Evolutionary conservation across 2,797 vertebrate species (phyloP), one percentile per base, ranked within the genome.

Genomic region (Hypotaenidia philippensis): DNA sequence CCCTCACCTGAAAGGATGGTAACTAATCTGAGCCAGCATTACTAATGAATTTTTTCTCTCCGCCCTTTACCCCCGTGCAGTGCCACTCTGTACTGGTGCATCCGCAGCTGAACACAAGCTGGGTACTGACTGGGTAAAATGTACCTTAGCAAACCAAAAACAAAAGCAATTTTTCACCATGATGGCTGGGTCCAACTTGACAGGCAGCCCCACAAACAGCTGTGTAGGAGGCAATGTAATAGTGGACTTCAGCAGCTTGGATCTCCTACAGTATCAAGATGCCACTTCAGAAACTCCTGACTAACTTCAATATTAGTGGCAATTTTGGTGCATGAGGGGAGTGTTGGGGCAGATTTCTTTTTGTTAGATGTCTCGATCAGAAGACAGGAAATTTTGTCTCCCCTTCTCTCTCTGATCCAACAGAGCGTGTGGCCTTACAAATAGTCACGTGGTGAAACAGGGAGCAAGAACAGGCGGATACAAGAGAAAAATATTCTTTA

Each of bases 211-310:
- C 8, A 32, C 32, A 83, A 57, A 55, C 60, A 56, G 18, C 44
- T 3, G 5, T 6, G 10, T 2, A 72, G 26, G 8, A 5, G 14
- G 44, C 38, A 89, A 84, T 0, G 1, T 1, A 79, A 47, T 0
- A 61, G 13, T 2, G 19, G 21, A n/a, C 38, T n/a, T 63, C 6
- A 45, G 63, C 23, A 79, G 19, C 15, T 41, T n/a, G 12, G 5
- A n/a, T 65, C 23, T 77, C 79, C 40, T 60, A 32, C 11, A 40
- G 21, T 22, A 85, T 22, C 17, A 61, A 55, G 26, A 72, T 9
- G 32, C 8, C 34, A 49, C 59, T 53, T 75, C 61, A 94, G 38
- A 71, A 80, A 50, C 32, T n/a, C 31, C 13, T 59, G 9, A 83
- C 26, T 60, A 89, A 65, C 41, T 88, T 53, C 34, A 60, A 53